A percentile compares a stretch with the other conserved stretches of the same genome.
Evolutionary conservation across 1,140 invertebrate genomes (phyloP).

Genomic region (Diprion similis): DNA sequence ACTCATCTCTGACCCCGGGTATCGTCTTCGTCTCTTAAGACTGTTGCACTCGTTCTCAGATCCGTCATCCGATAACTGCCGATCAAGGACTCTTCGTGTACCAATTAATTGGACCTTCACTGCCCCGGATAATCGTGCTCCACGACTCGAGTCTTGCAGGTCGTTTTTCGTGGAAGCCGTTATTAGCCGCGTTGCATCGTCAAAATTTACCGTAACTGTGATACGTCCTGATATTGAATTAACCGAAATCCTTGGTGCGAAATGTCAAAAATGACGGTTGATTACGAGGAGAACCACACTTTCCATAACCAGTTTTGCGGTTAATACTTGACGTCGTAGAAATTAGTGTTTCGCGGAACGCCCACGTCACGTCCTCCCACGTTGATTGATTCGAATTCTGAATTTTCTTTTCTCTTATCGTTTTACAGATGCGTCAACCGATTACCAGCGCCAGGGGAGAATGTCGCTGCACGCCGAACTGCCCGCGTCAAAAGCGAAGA

Average conservation of each 20-base stretch:
- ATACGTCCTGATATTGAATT: neutral
- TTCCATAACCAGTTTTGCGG: no score
- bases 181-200: neutral
- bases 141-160: neutral
- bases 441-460: constrained; percentile 37
- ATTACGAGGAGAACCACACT: no score
- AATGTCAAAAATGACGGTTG: no score
- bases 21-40: neutral
- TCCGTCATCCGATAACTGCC: neutral
- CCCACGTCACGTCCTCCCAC: no score
- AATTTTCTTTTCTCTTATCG: neutral
- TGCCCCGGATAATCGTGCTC: neutral
- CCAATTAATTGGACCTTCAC: neutral
- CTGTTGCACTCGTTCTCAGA: neutral
- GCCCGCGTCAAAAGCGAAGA: constrained; percentile 42
- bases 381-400: neutral
- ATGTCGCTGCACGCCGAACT: constrained; percentile 38
- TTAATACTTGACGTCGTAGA: no score
- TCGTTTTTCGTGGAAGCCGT: neutral
- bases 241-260: neutral
- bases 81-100: neutral
- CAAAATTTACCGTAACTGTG: neutral
- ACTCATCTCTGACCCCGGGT: constrained; percentile 3
- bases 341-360: no score
- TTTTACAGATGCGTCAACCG: constrained; percentile 21